Base-by-base conservation (phyloP, 2,888 invertebrate species). In the Poecilus cupreus region DNA sequence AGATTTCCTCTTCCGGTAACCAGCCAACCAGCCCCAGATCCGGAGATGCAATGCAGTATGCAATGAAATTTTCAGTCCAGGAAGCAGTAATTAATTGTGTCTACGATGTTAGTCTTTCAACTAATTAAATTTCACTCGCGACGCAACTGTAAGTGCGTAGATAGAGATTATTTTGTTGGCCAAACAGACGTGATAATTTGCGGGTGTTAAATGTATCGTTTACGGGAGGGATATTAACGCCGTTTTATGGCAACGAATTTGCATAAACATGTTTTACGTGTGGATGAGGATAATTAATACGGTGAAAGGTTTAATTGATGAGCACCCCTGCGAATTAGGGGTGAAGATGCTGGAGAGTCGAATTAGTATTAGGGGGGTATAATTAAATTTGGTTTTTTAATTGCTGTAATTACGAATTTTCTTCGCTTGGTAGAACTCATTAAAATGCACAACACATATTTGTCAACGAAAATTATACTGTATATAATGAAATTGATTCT, bases 281-380 rank as follows among this genome's bases (percentile, higher is more conserved):
- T 68, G 64, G 37, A 68, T 68, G 64, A 68, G 37, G 64, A 37
- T 68, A 68, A 68, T 68, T 68, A 68, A 68, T 68, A 68, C 37
- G 16, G 64, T 16, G 18, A 68, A 68, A 68, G 32, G 64, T 68
- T 68, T 68, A 68, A 68, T 68, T 68, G 64, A 68, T 37, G 64
- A 18, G 32, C 13, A 20, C 22, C 10, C 60, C 64, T 18, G 64
- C 18, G 64, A 18, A 37, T 68, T 37, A 11, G 5, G 37, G 64
- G 37, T 18, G 64, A 68, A 68, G 64, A 68, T 68, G 37, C 18
- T 68, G 3, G n/a, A 60, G 32, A 3, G 64, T 13, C 3, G 37
- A 68, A 37, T 18, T 18, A 18, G 13, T 32, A 68, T 68, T 68
- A 3, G 10, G 39, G 64, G 37, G 37, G 18, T 16, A 68, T 32